A percentile compares a stretch with the other conserved stretches of the same genome.
Conservation (phyloP, 1,140 invertebrate genomes). For the Solenopsis invicta region DNA sequence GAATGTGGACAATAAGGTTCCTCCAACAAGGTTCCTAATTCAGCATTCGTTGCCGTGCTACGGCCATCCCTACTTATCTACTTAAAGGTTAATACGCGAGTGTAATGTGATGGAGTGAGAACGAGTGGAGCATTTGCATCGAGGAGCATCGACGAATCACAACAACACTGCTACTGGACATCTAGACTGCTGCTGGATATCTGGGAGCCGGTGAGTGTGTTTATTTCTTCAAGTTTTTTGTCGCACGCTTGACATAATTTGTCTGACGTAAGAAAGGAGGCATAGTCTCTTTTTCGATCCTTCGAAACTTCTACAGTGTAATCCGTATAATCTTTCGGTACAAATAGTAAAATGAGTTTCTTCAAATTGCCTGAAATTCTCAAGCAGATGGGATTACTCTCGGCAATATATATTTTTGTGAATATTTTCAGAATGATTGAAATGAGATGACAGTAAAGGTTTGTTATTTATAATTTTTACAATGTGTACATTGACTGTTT, state of each 20-base stretch:
- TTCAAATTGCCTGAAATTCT: neutral
- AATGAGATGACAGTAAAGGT: neutral
- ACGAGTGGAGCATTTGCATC: neutral
- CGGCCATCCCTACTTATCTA: too few species aligned
- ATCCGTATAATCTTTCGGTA: neutral
- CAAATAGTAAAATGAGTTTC: neutral
- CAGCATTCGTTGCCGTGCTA: too few species aligned
- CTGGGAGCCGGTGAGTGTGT: neutral
- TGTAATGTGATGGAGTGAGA: neutral
- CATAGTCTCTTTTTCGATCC: neutral
- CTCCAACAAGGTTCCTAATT: too few species aligned
- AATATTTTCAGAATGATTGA: neutral
- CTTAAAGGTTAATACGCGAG: neutral
- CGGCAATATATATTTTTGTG: neutral
- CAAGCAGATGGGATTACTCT: neutral
- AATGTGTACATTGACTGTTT: neutral
- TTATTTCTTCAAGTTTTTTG: neutral
- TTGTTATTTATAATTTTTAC: neutral
- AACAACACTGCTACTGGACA: neutral
- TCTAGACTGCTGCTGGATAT: too few species aligned
- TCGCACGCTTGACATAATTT: neutral
- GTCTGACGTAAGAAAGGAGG: neutral
- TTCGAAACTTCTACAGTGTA: neutral
- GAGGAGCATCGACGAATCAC: neutral
- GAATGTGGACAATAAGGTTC: too few species aligned